Evolutionary conservation across 2,797 vertebrate species (phyloP).

Genomic region (Parauchenoglanis ngamensis): DNA sequence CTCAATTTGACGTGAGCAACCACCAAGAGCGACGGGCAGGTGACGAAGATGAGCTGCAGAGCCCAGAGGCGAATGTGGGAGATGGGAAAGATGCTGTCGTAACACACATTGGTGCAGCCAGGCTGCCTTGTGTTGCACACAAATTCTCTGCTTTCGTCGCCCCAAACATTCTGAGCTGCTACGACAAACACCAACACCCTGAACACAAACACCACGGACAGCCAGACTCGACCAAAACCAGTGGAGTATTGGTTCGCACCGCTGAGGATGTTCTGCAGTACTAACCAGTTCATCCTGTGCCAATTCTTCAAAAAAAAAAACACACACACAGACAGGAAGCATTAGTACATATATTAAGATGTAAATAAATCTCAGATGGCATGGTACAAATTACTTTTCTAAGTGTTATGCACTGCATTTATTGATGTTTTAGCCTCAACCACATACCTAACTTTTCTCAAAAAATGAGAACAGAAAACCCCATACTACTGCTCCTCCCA

Average conservation of each 20-base stretch:
- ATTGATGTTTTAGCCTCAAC: neutral
- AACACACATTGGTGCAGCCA: slow-evolving; percentile 89
- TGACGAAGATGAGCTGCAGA: slow-evolving; percentile 94
- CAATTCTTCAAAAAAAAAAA: slow-evolving; percentile 15
- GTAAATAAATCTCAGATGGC: neutral
- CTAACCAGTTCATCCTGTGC: slow-evolving; percentile 86
- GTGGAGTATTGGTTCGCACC: slow-evolving; percentile 93
- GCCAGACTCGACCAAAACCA: slow-evolving; percentile 91
- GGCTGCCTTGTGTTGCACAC: slow-evolving; percentile 87
- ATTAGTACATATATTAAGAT: neutral
- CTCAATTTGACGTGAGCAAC: slow-evolving; percentile 89
- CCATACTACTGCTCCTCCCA: neutral
- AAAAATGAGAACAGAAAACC: neutral
- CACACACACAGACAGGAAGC: neutral
- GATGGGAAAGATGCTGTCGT: slow-evolving; percentile 87
- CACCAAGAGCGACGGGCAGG: slow-evolving; percentile 90
- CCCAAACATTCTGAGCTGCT: slow-evolving; percentile 88
- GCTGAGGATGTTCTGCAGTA: slow-evolving; percentile 81
- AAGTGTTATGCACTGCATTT: neutral
- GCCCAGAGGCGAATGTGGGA: slow-evolving; percentile 97
- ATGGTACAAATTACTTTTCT: neutral
- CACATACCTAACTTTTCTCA: too few species aligned
- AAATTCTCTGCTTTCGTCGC: slow-evolving; percentile 88
- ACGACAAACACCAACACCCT: slow-evolving; percentile 91
- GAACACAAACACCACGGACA: slow-evolving; percentile 92